Conservation (phyloP, 2,113 vertebrate genomes). For the Oncorhynchus mykiss region DNA sequence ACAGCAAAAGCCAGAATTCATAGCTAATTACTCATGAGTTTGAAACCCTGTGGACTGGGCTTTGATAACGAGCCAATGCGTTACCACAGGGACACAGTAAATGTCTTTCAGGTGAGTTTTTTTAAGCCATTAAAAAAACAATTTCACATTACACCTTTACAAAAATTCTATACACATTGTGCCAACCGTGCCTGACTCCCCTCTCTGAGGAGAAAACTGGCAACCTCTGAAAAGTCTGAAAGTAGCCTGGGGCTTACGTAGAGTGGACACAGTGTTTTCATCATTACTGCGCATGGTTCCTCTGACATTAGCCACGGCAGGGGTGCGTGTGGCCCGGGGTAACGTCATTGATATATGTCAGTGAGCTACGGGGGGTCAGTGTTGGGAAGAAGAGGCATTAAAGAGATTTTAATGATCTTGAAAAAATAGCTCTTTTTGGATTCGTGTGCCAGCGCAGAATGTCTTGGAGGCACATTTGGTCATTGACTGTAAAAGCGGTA, state of each 20-base stretch:
- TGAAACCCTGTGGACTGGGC: conserved; percentile 10
- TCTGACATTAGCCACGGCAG: conserved; percentile 35
- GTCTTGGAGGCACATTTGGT: conserved; percentile 27
- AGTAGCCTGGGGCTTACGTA: not conserved
- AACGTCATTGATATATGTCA: conserved; percentile 63
- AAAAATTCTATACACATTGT: not conserved
- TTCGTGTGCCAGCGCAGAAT: conserved; percentile 15
- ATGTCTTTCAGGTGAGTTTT: not conserved
- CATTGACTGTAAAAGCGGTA: not conserved
- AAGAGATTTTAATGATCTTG: conserved; percentile 72
- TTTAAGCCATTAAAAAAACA: not conserved
- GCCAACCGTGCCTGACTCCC: not conserved
- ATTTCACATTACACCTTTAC: conserved; percentile 15
- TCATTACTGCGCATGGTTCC: conserved; percentile 10
- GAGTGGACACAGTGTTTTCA: not conserved
- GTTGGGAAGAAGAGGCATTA: conserved; percentile 34
- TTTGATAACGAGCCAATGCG: not conserved
- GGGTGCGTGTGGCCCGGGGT: conserved; percentile 48
- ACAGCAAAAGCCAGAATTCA: not conserved
- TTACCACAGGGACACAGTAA: conserved; percentile 9
- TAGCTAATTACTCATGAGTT: conserved; percentile 24
- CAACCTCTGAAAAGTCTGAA: not conserved
- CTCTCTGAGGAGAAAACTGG: not conserved
- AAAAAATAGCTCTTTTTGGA: conserved; percentile 37
- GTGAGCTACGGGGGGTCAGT: conserved; percentile 34